These are phyloP conservation scores for Ophioderma brevispina DNA, from an alignment of 35 echinoderm and acorn worm genomes.

Conservation along the genomic window DNA sequence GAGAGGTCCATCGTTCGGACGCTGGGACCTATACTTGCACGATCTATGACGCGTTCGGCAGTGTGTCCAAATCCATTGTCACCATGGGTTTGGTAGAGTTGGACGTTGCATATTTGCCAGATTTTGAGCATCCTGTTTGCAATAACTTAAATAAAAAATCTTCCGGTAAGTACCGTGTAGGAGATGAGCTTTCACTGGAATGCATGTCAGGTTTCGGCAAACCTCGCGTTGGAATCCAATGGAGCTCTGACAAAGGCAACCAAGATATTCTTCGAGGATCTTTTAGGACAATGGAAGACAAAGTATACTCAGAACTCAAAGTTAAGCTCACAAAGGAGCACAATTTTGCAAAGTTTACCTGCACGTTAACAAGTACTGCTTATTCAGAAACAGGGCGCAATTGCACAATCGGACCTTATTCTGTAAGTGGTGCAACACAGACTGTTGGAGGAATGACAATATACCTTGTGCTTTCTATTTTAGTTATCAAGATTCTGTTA, in stretches of 20 bases:
- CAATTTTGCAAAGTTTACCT: background rate
- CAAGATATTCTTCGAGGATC: background rate
- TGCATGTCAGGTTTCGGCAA: background rate
- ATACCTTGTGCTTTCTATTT: too few relatives aligned
- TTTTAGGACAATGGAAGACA: background rate
- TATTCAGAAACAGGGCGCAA: background rate
- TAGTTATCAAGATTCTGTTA: too few relatives aligned
- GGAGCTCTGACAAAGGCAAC: background rate
- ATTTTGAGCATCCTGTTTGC: background rate
- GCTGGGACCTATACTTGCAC: background rate
- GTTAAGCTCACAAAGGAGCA: background rate
- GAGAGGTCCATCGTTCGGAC: background rate
- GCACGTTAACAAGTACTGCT: background rate
- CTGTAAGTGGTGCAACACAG: background rate
- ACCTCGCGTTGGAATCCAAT: background rate
- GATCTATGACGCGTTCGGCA: background rate
- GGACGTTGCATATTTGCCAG: background rate
- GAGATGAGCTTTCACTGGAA: background rate
- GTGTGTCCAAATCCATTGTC: background rate
- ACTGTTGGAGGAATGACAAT: too few relatives aligned
- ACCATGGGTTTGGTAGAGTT: background rate
- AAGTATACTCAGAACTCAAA: background rate
- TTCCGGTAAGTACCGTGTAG: background rate
- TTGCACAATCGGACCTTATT: background rate
- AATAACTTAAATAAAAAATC: background rate